Conservation (phyloP, 2,888 invertebrate genomes). For the Dexiosoma caninum region DNA sequence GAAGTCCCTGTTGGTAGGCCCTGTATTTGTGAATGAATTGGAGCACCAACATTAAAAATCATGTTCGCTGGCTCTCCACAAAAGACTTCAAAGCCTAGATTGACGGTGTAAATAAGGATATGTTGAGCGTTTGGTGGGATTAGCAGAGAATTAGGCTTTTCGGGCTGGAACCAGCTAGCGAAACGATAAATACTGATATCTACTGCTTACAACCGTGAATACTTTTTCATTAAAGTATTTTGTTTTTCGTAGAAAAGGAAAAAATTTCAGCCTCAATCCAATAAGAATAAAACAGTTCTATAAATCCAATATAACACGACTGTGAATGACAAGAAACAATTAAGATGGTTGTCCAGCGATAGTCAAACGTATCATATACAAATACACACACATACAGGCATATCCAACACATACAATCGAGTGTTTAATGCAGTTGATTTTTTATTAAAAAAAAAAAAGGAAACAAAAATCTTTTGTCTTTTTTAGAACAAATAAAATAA, state of each 20-base stretch:
- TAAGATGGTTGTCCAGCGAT: conserved; percentile 65
- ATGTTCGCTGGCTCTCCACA: no score
- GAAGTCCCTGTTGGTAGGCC: no score
- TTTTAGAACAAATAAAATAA: conserved; percentile 39
- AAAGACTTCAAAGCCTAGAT: no score
- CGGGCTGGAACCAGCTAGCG: no score
- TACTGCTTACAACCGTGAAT: no score
- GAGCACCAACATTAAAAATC: no score
- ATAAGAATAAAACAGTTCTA: conserved; percentile 13
- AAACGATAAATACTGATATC: no score
- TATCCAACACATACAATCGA: neutral
- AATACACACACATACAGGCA: neutral
- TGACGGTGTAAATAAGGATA: no score
- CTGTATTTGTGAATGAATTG: no score
- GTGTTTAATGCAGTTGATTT: neutral
- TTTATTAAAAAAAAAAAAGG: neutral
- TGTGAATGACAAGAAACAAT: conserved; percentile 65
- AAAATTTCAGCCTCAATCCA: neutral
- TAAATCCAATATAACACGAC: conserved; percentile 44
- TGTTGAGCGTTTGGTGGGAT: no score
- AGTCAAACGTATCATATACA: conserved; percentile 55
- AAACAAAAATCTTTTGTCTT: conserved; percentile 1
- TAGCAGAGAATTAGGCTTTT: no score
- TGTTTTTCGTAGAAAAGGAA: neutral
- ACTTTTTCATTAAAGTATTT: neutral